Base-by-base conservation (phyloP, 2,113 vertebrate species). In the Alces alces region DNA sequence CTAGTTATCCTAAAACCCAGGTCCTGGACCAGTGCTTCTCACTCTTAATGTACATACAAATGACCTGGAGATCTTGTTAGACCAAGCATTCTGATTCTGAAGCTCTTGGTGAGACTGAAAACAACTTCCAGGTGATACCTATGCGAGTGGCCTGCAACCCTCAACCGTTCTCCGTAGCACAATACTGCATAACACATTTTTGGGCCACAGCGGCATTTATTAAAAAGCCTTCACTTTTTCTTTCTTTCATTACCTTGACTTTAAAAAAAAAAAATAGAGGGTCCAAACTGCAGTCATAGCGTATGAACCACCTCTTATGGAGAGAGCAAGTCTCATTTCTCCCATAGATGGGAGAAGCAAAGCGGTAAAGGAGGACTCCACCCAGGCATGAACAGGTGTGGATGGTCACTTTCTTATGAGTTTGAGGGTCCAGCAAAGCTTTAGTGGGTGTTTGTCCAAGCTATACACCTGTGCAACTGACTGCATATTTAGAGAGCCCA, bases 41-140 rank as follows among this genome's bases (percentile, higher is more conserved):
- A 76, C 39, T 76, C 2, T 50, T 57, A 73, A 66, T 47, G 4
- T 58, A 6, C 33, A 36, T 9, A 16, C 7, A 60, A 47, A 45
- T 87, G 64, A 50, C n/a, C 52, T 47, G 6, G 5, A 12, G 7
- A 54, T 89, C 30, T 78, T 86, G 25, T 78, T 66, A 52, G 79
- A 90, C 30, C 60, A n/a, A 33, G 13, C 76, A 47, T 85, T 94
- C 93, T 52, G 80, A 64, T 66, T 80, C 52, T 47, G 64, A 87
- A 60, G 4, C 28, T 80, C 25, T 45, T 25, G 25, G 0, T 86
- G 25, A 33, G 8, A 60, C 43, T 50, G 30, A 33, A 28, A 11
- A 21, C 6, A 91, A 78, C 30, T 80, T 52, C 33, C 25, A 54
- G 28, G 6, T 80, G 23, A 23, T n/a, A 27, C 15, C 5, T n/a